phyloP scores from a whole-genome alignment of 2,797 vertebrate genomes.

The Gobionotothen gibberifrons region DNA sequence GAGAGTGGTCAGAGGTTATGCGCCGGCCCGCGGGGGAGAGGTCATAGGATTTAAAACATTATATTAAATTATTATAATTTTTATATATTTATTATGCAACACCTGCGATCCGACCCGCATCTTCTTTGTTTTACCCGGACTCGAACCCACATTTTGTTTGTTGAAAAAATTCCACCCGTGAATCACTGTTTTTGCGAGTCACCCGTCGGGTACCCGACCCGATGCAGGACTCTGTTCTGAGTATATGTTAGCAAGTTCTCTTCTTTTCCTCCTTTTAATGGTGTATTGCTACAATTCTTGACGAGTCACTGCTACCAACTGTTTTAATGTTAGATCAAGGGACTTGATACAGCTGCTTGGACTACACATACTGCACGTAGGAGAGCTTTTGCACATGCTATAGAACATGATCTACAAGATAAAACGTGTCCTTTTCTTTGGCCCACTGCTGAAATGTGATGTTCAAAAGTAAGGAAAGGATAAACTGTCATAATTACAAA shows the following conservation, averaged over 20 bases:
- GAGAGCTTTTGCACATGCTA: neutral
- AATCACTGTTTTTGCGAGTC: no score
- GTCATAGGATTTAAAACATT: no score
- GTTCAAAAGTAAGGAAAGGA: constrained; percentile 29
- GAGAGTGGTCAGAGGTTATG: no score
- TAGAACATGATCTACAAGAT: neutral
- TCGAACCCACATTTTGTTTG: no score
- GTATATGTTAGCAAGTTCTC: neutral
- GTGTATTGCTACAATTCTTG: neutral
- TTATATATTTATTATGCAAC: no score
- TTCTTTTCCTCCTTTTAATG: neutral
- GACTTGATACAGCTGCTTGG: neutral
- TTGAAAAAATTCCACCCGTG: no score
- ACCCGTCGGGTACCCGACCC: no score
- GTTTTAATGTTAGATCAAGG: neutral
- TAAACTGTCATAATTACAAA: constrained; percentile 33
- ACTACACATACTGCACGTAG: neutral
- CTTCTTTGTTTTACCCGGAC: no score
- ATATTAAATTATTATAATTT: no score
- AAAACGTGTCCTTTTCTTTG: neutral
- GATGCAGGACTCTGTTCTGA: neutral
- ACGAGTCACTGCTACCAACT: neutral
- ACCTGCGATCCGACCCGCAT: no score
- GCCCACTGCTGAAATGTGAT: neutral
- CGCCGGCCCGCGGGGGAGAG: no score